These are phyloP conservation scores for Bradysia coprophila DNA, from an alignment of 1,140 invertebrate species.

Conservation along the genomic window DNA sequence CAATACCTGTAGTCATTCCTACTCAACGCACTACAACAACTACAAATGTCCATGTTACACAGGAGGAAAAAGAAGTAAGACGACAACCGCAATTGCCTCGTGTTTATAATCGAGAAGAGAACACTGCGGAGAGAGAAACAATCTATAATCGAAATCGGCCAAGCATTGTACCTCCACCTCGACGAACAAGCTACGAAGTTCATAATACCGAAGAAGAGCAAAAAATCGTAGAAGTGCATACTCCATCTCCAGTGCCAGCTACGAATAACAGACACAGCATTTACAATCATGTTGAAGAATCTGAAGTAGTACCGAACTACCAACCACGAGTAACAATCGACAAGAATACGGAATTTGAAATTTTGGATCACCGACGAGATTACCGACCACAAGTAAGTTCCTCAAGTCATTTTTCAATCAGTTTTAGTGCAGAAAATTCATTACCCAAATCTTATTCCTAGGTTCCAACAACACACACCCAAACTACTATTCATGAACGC, in stretches of 20 bases:
- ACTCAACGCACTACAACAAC: too few species aligned
- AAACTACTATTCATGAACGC: background rate
- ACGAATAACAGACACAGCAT: background rate
- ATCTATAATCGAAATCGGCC: too few species aligned
- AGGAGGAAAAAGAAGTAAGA: too few species aligned
- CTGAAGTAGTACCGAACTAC: background rate
- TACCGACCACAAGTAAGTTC: background rate
- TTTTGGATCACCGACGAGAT: background rate
- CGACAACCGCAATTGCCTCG: too few species aligned
- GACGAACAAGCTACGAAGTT: background rate
- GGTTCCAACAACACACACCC: background rate
- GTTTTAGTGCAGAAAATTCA: background rate
- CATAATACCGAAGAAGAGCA: too few species aligned
- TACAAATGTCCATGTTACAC: too few species aligned
- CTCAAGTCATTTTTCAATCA: background rate
- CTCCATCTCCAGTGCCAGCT: background rate
- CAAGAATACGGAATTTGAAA: background rate
- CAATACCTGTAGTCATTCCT: too few species aligned
- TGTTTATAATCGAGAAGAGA: too few species aligned
- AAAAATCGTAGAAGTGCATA: background rate
- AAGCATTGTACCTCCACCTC: background rate
- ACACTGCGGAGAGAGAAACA: too few species aligned
- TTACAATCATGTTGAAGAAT: conserved; percentile 1
- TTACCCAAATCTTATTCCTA: background rate
- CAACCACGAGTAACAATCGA: background rate